Percentiles rank a stretch among this genome's conserved stretches.
Conservation (phyloP, 2,113 vertebrate genomes). For the Hippolais icterina region DNA sequence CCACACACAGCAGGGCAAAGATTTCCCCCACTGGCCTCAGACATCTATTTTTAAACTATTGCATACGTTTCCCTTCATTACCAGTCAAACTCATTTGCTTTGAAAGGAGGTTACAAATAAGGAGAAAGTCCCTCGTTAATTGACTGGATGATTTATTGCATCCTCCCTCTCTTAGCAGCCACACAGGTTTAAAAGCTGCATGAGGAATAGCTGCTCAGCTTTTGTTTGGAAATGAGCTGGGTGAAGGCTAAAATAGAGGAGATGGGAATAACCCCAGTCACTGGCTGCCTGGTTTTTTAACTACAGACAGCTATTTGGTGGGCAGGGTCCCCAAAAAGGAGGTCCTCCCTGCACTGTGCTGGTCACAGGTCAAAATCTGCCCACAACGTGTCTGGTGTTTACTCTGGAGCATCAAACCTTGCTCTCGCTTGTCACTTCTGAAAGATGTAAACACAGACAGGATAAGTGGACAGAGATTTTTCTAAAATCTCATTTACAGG, state of each 20-base stretch:
- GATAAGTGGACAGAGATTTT: neutral
- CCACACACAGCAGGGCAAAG: too few relatives aligned
- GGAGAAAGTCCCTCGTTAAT: constrained; percentile 20
- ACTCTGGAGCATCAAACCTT: neutral
- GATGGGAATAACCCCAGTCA: neutral
- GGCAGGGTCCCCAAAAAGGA: neutral
- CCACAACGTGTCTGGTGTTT: accelerated
- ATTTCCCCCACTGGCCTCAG: neutral
- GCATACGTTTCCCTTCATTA: neutral
- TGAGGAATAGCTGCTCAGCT: neutral
- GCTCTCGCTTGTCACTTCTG: neutral
- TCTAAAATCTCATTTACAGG: neutral
- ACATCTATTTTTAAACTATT: constrained; percentile 4
- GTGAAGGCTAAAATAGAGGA: neutral
- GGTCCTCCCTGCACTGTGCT: neutral
- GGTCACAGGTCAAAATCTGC: neutral
- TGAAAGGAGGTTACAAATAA: constrained; percentile 38
- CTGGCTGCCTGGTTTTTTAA: neutral
- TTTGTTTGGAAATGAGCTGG: neutral
- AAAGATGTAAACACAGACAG: neutral
- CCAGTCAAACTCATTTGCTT: neutral
- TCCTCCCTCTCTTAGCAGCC: neutral
- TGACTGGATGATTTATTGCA: constrained; percentile 20
- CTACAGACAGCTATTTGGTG: neutral
- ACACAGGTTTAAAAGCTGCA: neutral